A percentile compares a stretch with the other conserved stretches of the same genome.
phyloP scores from a whole-genome alignment of 2,888 invertebrate genomes.

The Steromphala cineraria region DNA sequence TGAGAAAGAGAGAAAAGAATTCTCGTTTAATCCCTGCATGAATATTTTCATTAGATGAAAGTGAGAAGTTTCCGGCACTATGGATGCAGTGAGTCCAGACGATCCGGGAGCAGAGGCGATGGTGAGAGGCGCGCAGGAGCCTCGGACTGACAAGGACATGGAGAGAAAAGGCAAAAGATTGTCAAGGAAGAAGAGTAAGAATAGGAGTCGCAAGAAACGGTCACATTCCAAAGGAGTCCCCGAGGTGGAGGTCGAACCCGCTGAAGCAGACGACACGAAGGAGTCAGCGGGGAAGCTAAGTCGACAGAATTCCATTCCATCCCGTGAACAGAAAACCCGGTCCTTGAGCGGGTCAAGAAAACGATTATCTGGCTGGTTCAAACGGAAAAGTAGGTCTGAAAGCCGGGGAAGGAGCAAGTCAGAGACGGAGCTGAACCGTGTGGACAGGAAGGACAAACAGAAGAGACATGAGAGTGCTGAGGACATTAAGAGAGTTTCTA shows the following conservation, averaged over 20 bases:
- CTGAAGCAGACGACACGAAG: not conserved
- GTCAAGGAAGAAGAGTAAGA: not conserved
- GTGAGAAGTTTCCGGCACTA: not conserved
- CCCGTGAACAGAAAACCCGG: conserved; percentile 29
- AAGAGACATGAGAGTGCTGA: conserved; percentile 21
- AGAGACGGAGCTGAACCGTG: conserved; percentile 30
- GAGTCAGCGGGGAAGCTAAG: not conserved
- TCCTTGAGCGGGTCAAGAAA: conserved; percentile 39
- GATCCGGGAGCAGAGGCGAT: not conserved
- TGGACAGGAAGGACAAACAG: not conserved
- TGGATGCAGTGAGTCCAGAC: not conserved
- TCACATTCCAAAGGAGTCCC: conserved; percentile 5
- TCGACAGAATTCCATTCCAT: conserved; percentile 3
- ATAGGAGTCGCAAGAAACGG: not conserved
- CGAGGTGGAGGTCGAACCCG: not conserved
- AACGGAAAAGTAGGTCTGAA: conserved; percentile 31
- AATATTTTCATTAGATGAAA: not conserved
- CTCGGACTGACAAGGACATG: not conserved
- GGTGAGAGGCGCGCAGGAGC: not conserved
- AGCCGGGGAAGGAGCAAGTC: conserved; percentile 32
- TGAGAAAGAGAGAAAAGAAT: conserved; percentile 6
- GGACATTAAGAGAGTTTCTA: not conserved
- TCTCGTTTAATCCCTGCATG: not conserved
- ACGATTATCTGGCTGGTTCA: conserved; percentile 37
- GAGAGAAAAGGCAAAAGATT: conserved; percentile 2